phyloP scores from a whole-genome alignment of 2,888 invertebrate species.

The Gymnoscelis rufifasciata region DNA sequence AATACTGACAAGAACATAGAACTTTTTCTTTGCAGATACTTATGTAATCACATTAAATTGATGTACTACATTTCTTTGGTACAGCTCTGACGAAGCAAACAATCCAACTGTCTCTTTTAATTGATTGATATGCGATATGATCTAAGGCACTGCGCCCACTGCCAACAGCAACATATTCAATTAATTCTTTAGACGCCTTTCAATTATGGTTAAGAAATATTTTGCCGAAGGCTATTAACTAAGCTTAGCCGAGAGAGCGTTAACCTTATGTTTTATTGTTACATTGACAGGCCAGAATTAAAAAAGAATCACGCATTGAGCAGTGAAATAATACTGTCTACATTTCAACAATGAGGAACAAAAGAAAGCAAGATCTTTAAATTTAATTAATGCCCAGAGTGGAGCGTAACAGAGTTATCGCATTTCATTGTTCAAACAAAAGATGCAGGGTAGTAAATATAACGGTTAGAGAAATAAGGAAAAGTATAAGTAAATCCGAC shows the following conservation, averaged over 20 bases:
- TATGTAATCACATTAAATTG: too few species aligned
- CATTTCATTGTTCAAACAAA: slow-evolving; percentile 28
- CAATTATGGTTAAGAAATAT: slow-evolving; percentile 14
- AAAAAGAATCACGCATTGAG: slow-evolving; percentile 13
- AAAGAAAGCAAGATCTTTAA: slow-evolving; percentile 23
- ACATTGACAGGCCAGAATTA: slow-evolving; percentile 10
- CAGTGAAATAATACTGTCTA: slow-evolving; percentile 34
- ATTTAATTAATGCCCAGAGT: slow-evolving; percentile 35
- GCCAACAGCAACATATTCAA: slow-evolving; percentile 22
- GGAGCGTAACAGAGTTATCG: slow-evolving; percentile 27
- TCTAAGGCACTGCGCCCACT: slow-evolving; percentile 24
- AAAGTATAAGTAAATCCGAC: slow-evolving; percentile 11
- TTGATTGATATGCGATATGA: slow-evolving; percentile 61
- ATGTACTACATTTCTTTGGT: too few species aligned
- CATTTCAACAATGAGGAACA: slow-evolving; percentile 23
- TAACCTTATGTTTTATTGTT: slow-evolving; percentile 17
- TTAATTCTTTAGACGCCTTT: slow-evolving; percentile 24
- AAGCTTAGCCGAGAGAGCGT: slow-evolving; percentile 9
- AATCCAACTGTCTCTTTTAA: slow-evolving; percentile 55
- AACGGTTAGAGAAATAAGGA: slow-evolving; percentile 16
- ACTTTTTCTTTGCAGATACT: too few species aligned
- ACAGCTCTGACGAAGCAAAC: slow-evolving; percentile 51
- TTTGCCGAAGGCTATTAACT: slow-evolving; percentile 10
- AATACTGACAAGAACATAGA: slow-evolving; percentile 7
- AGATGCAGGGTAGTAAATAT: slow-evolving; percentile 19